These are phyloP conservation scores for Caenorhabditis drosophilae DNA, from an alignment of 2,888 invertebrate species.

Conservation along the genomic window DNA sequence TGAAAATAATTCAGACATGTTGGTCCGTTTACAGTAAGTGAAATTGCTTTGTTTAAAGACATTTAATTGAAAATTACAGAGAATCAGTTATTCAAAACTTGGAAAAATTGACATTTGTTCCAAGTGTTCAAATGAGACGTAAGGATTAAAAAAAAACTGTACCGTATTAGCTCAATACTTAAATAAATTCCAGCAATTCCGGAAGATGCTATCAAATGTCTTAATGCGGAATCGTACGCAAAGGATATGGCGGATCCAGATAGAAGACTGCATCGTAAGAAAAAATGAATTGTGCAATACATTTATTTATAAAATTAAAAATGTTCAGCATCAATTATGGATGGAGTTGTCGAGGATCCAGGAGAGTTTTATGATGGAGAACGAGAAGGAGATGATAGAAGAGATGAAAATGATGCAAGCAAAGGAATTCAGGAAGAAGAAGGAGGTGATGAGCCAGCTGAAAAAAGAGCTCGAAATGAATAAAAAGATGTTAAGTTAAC, in stretches of 20 bases:
- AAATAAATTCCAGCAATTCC: constrained; percentile 59
- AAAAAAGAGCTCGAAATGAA: neutral
- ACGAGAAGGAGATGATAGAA: constrained; percentile 48
- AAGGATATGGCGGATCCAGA: constrained; percentile 63
- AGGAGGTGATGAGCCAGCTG: neutral
- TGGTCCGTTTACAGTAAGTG: constrained; percentile 51
- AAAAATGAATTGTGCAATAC: too few species aligned
- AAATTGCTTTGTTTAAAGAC: neutral
- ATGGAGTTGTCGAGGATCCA: constrained; percentile 41
- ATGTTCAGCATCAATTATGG: constrained; percentile 50
- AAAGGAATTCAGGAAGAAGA: constrained; percentile 5
- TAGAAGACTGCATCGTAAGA: constrained; percentile 50
- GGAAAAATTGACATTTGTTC: constrained; percentile 54
- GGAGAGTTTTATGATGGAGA: constrained; percentile 56
- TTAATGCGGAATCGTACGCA: constrained; percentile 40
- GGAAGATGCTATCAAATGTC: constrained; percentile 50
- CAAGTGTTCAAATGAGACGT: constrained; percentile 67
- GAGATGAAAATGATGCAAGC: constrained; percentile 50
- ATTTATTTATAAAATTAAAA: neutral
- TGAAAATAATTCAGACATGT: constrained; percentile 56
- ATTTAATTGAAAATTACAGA: constrained; percentile 14
- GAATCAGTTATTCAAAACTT: constrained; percentile 56
- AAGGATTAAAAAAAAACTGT: constrained; percentile 8
- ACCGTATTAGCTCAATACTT: too few species aligned
- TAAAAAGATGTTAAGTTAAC: too few species aligned